Percentiles rank a stretch among this genome's conserved stretches.
Conservation (phyloP, 2,113 vertebrate genomes). For the Limanda limanda region DNA sequence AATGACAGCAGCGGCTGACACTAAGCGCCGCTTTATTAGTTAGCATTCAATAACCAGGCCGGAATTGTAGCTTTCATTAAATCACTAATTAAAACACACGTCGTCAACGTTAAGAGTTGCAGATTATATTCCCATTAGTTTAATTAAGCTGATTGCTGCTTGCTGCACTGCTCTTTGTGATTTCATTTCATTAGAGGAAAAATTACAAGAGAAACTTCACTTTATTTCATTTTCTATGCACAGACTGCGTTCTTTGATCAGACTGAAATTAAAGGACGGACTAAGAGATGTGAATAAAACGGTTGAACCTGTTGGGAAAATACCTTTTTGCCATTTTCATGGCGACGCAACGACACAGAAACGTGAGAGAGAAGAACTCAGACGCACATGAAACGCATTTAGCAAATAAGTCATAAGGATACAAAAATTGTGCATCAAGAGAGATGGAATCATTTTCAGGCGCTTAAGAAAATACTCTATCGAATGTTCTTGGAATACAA, state of each 20-base stretch:
- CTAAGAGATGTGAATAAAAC: neutral
- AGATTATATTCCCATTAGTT: slow-evolving; percentile 50
- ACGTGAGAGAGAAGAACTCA: too few relatives aligned
- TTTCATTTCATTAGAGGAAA: slow-evolving; percentile 51
- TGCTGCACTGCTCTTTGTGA: slow-evolving; percentile 45
- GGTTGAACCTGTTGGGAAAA: too few relatives aligned
- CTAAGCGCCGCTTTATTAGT: slow-evolving; percentile 23
- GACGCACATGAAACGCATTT: too few relatives aligned
- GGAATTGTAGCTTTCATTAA: slow-evolving; percentile 42
- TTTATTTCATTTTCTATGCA: neutral
- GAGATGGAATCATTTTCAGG: too few relatives aligned
- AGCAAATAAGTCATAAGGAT: too few relatives aligned
- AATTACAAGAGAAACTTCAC: slow-evolving; percentile 11
- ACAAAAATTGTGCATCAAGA: too few relatives aligned
- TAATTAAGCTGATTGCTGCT: slow-evolving; percentile 57
- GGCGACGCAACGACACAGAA: too few relatives aligned
- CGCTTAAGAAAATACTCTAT: too few relatives aligned
- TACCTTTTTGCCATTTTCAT: too few relatives aligned
- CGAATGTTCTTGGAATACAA: too few relatives aligned
- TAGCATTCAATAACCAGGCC: slow-evolving; percentile 32
- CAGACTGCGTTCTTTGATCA: neutral
- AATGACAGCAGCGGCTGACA: slow-evolving; percentile 15
- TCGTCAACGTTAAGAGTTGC: slow-evolving; percentile 38
- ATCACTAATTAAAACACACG: slow-evolving; percentile 59
- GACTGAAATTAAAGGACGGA: neutral